Conservation (phyloP, 37 sponge, comb jelly and placozoan species). For the Axinella damicornis region DNA sequence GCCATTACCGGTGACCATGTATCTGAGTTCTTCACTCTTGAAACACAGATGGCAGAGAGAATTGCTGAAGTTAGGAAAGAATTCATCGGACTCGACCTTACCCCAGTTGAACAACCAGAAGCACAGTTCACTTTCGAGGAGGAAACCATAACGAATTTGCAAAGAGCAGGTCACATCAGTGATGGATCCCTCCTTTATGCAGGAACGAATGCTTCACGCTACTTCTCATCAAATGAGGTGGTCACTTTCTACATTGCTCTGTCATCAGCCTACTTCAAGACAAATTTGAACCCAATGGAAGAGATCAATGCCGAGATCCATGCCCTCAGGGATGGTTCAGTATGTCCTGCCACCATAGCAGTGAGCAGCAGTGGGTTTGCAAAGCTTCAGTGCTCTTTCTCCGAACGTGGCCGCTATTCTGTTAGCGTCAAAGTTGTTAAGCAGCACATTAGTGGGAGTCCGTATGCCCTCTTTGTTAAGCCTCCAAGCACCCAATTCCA, state of each 20-base stretch:
- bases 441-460: conserved; percentile 57
- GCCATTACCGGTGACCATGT: conserved; percentile 19
- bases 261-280: conserved; percentile 66
- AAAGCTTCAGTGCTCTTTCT: conserved; percentile 69
- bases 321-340: conserved; percentile 44
- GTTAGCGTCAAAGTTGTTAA: conserved; percentile 14
- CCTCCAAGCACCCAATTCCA: conserved; percentile 56
- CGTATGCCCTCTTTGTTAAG: conserved; percentile 43
- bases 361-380: conserved; percentile 65
- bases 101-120: conserved; percentile 61
- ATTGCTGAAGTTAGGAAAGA: conserved; percentile 47
- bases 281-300: conserved; percentile 45
- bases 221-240: conserved; percentile 47
- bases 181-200: conserved; percentile 57
- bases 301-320: conserved; percentile 51
- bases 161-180: not conserved
- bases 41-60: conserved; percentile 42
- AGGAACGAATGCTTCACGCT: not conserved
- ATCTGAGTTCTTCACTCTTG: conserved; percentile 58
- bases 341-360: conserved; percentile 60
- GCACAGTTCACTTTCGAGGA: conserved; percentile 36
- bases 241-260: conserved; percentile 60
- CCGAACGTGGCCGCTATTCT: conserved; percentile 58
- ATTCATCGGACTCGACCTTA: conserved; percentile 37
- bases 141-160: not conserved